Conservation (phyloP, 1,140 invertebrate genomes). For the Lepidurus packardi region DNA sequence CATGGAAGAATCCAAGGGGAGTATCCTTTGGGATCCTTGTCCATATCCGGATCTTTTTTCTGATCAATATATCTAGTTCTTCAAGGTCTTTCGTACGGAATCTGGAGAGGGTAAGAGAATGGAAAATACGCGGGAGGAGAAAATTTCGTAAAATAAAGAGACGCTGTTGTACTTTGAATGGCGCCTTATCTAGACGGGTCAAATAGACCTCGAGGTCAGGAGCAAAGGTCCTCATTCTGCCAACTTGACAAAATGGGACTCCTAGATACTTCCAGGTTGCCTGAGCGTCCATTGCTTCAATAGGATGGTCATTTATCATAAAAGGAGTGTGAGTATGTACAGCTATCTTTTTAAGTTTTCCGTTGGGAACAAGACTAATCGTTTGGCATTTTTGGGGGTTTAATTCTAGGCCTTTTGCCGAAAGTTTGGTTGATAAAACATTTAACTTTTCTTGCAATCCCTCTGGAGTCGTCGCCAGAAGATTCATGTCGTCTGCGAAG, state of each 20-base stretch:
- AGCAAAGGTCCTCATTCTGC: neutral
- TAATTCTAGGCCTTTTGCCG: slow-evolving; percentile 30
- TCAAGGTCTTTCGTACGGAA: neutral
- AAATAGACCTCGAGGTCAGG: neutral
- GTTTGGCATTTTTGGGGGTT: slow-evolving; percentile 38
- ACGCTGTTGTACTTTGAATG: slow-evolving; percentile 5
- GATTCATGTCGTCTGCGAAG: slow-evolving; percentile 43
- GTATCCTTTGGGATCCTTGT: neutral
- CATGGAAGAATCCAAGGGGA: neutral
- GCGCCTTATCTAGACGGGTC: slow-evolving; percentile 13
- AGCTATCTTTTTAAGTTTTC: slow-evolving; percentile 26
- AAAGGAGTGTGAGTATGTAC: neutral
- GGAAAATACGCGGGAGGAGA: slow-evolving; percentile 14
- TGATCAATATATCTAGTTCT: neutral
- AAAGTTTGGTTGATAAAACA: no score
- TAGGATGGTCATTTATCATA: neutral
- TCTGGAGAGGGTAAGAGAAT: neutral
- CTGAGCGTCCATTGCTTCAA: neutral
- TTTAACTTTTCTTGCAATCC: slow-evolving; percentile 32
- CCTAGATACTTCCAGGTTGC: slow-evolving; percentile 10
- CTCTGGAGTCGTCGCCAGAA: slow-evolving; percentile 34
- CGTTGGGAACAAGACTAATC: slow-evolving; percentile 34
- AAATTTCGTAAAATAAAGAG: neutral
- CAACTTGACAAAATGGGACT: neutral
- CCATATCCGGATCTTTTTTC: neutral